Evolutionary conservation across 2,888 invertebrate genomes (phyloP).

Genomic region (Tiphia femorata): DNA sequence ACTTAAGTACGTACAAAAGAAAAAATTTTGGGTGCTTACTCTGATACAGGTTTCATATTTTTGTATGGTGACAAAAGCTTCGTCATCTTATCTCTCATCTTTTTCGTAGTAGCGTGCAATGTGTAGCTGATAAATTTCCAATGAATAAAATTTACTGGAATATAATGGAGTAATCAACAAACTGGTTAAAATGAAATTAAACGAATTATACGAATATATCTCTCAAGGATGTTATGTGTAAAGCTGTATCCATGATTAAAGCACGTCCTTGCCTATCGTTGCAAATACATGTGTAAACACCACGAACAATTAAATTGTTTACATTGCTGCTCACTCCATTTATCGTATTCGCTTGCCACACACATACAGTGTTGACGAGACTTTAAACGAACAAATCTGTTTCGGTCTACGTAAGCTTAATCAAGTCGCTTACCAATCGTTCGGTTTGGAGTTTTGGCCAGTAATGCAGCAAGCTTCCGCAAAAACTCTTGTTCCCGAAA

Average conservation of each 20-base stretch:
- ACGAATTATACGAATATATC: no score
- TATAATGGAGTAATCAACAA: no score
- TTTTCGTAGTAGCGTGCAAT: conserved; percentile 24
- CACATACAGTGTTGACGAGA: not conserved
- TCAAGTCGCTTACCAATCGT: not conserved
- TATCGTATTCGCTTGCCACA: no score
- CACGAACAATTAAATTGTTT: no score
- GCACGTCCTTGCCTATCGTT: no score
- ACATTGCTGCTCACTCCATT: no score
- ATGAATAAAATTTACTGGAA: conserved; percentile 39
- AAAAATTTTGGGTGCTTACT: not conserved
- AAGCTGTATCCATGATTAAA: no score
- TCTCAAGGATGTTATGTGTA: no score
- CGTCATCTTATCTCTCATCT: conserved; percentile 5
- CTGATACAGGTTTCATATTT: not conserved
- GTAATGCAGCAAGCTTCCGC: not conserved
- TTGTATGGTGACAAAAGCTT: not conserved
- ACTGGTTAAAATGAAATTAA: no score
- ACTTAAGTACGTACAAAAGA: not conserved
- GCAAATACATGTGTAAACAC: no score
- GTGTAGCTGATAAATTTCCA: conserved; percentile 34
- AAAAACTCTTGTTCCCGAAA: not conserved
- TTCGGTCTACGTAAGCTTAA: not conserved
- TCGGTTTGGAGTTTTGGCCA: not conserved
- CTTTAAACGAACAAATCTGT: not conserved